Base-by-base conservation (phyloP, 2,888 invertebrate species). In the Listrodromus nycthemerus region DNA sequence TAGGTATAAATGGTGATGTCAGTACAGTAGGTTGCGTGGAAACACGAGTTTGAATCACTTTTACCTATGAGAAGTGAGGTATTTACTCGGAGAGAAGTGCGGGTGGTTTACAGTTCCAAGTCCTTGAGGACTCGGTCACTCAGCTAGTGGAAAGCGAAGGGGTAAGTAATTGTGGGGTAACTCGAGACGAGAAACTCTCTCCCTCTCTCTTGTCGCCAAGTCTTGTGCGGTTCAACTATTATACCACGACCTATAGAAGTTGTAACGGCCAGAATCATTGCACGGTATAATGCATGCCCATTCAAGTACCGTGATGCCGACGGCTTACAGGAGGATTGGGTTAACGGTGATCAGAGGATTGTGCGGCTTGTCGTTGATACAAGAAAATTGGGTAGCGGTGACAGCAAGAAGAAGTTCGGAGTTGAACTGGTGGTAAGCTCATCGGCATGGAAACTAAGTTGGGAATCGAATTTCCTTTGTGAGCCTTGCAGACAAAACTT, bases 181-280 rank as follows among this genome's bases (percentile, higher is more conserved):
- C 58, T 67, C 55, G 58, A 67, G 80, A 69, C 67, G 52, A 65
- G 63, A 69, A 74, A 74, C 65, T 61, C 55, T 65, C 74, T 65
- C 37, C 74, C 79, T 37, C 65, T 61, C 55, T 65, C 74, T 65
- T 48, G 78, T 82, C 48, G 63, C 16, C 61, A 37, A 73, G 69
- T 75, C 69, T 74, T 70, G 74, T 65, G 74, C 63, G 74, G 52
- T 63, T 78, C 74, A 74, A 74, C 82, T 79, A 69, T 82, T 63
- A 73, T 58, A 48, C 78, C 45, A 63, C 33, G 52, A 27, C 61
- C n/a, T 67, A 77, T 61, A 21, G 48, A 76, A 61, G 37, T 50
- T 16, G 48, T 69, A 61, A 69, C 67, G 24, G 24, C 27, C 13
- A 16, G 30, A 61, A n/a, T 30, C 27, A 27, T 30, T n/a, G 27